Evolutionary conservation across 2,888 invertebrate genomes (phyloP).

Genomic region (Caenorhabditis sp.): DNA sequence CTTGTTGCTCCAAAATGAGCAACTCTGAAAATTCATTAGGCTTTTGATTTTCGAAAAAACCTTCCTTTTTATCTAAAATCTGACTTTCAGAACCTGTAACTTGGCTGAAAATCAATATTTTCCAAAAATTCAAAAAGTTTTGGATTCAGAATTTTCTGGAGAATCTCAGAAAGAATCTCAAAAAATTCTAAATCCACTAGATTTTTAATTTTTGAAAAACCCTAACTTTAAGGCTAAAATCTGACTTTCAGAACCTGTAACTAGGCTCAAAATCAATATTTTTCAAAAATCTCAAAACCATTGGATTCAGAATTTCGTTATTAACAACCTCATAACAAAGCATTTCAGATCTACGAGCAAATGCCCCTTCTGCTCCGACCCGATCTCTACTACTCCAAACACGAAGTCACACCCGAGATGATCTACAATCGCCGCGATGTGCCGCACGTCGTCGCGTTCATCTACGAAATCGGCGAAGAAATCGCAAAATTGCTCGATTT

Average conservation of each 20-base stretch:
- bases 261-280: constrained; percentile 1
- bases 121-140: neutral
- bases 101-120: neutral
- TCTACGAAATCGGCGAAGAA: constrained; percentile 42
- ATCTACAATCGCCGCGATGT: constrained; percentile 18
- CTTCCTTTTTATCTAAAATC: neutral
- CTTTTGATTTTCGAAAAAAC: neutral
- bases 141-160: constrained; percentile 11
- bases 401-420: constrained; percentile 37
- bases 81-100: neutral
- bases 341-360: constrained; percentile 47
- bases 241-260: neutral
- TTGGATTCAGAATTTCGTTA: no score
- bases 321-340: no score
- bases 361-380: constrained; percentile 40
- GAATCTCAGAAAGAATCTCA: no score
- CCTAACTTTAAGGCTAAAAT: neutral
- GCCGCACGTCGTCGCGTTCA: constrained; percentile 11
- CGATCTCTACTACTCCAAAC: constrained; percentile 30
- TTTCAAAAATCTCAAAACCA: neutral
- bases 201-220: neutral
- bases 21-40: no score
- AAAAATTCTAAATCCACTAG: neutral
- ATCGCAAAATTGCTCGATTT: constrained; percentile 37
- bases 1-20: no score